A percentile compares a stretch with the other conserved stretches of the same genome.
phyloP scores from a whole-genome alignment of 2,113 vertebrate genomes.

The Periophthalmus modestus region DNA sequence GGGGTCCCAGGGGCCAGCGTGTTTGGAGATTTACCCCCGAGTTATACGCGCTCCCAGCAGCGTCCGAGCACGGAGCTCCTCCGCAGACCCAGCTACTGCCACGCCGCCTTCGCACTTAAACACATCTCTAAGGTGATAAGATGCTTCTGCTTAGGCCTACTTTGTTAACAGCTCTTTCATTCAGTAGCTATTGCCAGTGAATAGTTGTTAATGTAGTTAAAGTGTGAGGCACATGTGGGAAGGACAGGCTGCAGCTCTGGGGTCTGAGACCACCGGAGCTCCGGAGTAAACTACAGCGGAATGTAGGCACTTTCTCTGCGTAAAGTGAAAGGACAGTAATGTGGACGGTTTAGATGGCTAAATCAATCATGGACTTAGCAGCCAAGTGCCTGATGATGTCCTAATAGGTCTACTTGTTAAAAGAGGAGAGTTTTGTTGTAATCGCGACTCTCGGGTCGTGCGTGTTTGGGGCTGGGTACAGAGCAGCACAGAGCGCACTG shows the following conservation, averaged over 20 bases:
- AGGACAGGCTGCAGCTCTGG: constrained; percentile 18
- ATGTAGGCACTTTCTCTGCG: neutral
- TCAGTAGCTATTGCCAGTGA: constrained; percentile 40
- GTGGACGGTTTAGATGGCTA: neutral
- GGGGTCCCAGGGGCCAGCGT: constrained; percentile 77
- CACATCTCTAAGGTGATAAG: constrained; percentile 85
- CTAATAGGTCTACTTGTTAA: neutral
- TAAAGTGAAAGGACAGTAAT: neutral
- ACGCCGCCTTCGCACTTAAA: constrained; percentile 84
- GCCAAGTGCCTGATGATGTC: constrained; percentile 7
- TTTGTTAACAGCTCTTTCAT: constrained; percentile 19
- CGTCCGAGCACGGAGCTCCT: constrained; percentile 74
- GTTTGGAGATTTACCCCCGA: constrained; percentile 82
- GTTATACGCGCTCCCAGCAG: constrained; percentile 78
- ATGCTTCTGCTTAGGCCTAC: constrained; percentile 23
- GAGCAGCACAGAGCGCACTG: constrained; percentile 61
- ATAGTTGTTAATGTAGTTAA: constrained; percentile 3
- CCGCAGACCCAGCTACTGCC: constrained; percentile 85
- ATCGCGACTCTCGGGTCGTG: constrained; percentile 37
- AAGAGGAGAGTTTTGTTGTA: neutral
- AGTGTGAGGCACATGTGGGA: constrained; percentile 38
- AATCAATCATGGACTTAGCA: neutral
- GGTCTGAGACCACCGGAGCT: constrained; percentile 42
- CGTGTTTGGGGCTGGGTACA: constrained; percentile 61
- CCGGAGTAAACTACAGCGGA: constrained; percentile 20